phyloP scores from a whole-genome alignment of 1,140 invertebrate genomes.

The Diorhabda carinulata region DNA sequence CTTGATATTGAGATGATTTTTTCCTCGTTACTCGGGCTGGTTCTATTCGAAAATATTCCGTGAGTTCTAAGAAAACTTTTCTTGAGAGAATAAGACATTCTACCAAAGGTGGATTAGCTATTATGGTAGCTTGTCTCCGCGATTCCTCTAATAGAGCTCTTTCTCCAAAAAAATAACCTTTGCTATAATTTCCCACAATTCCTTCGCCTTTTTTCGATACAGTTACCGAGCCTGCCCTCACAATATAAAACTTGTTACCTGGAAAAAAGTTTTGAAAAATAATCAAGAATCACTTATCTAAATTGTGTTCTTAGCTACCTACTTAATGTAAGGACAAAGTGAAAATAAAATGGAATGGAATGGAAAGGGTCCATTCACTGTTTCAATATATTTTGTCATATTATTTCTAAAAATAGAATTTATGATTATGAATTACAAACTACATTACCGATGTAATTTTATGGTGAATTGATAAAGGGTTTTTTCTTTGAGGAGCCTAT shows the following conservation, averaged over 20 bases:
- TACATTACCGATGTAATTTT: background rate
- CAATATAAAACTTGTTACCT: slow-evolving; percentile 96
- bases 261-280: background rate
- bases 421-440: background rate
- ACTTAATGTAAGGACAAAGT: too few species aligned
- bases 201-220: slow-evolving; percentile 62
- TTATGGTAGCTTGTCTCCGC: slow-evolving; percentile 77
- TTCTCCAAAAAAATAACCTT: slow-evolving; percentile 76
- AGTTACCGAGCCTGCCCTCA: slow-evolving; percentile 84
- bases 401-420: background rate
- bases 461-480: too few species aligned
- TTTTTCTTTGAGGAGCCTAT: too few species aligned
- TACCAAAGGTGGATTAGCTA: slow-evolving; percentile 80
- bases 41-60: slow-evolving; percentile 27
- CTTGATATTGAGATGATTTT: slow-evolving; percentile 54
- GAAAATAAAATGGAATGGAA: too few species aligned
- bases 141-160: slow-evolving; percentile 77
- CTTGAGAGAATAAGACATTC: slow-evolving; percentile 88
- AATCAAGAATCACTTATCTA: background rate
- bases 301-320: too few species aligned
- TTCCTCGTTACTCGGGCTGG: slow-evolving; percentile 42
- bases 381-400: background rate
- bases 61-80: slow-evolving; percentile 51
- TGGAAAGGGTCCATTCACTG: too few species aligned
- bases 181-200: slow-evolving; percentile 59